phyloP scores from a whole-genome alignment of 2,888 invertebrate genomes.

The Lottia scabra region DNA sequence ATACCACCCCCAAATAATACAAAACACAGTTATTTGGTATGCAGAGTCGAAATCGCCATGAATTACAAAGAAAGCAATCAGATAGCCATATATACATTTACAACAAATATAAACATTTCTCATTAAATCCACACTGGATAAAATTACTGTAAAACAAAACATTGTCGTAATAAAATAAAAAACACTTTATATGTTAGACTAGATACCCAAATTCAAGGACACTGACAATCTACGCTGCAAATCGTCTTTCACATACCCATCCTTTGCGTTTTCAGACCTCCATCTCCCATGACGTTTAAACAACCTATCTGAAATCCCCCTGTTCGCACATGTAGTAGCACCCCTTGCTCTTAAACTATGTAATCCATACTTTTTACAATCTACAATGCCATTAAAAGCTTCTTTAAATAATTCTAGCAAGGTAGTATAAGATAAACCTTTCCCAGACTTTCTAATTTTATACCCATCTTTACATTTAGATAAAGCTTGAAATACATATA shows the following conservation, averaged over 20 bases:
- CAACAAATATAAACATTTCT: too few species aligned
- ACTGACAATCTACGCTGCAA: neutral
- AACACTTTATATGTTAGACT: neutral
- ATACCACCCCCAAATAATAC: too few species aligned
- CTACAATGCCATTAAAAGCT: conserved; percentile 19
- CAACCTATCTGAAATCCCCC: conserved; percentile 18
- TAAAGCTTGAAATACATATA: too few species aligned
- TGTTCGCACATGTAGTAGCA: conserved; percentile 18
- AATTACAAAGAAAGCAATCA: too few species aligned
- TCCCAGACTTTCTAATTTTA: neutral
- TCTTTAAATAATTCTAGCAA: conserved; percentile 19
- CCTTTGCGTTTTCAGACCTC: conserved; percentile 9
- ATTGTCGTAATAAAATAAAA: too few species aligned
- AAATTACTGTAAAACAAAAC: too few species aligned
- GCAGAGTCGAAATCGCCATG: too few species aligned
- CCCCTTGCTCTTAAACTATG: conserved; percentile 18
- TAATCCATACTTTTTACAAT: conserved; percentile 18
- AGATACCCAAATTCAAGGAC: conserved; percentile 1
- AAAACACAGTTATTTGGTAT: too few species aligned
- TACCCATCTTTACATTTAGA: too few species aligned
- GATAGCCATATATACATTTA: too few species aligned
- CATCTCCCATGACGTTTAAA: conserved; percentile 24
- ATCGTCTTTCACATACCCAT: conserved; percentile 11
- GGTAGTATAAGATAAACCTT: conserved; percentile 14
- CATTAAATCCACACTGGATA: too few species aligned